Conservation (phyloP, 1,140 invertebrate genomes). For the Drosophila azteca region DNA sequence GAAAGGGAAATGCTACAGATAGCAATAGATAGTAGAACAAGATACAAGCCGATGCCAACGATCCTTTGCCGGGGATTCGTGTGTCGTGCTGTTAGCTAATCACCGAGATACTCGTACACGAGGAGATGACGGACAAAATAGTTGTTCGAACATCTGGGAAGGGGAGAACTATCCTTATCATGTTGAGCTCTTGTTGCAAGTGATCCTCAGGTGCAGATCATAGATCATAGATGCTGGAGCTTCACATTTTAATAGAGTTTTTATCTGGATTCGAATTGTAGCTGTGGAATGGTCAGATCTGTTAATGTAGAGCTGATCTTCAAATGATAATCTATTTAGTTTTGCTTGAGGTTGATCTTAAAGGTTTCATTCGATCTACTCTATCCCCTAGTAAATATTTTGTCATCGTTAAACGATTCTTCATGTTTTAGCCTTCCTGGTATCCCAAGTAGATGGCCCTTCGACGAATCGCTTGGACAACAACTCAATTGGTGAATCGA, state of each 20-base stretch:
- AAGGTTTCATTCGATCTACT: background rate
- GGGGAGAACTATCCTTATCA: too few relatives aligned
- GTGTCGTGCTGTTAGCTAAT: conserved; percentile 48
- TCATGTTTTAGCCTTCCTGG: conserved; percentile 19
- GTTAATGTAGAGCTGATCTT: too few relatives aligned
- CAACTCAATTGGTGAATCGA: conserved; percentile 15
- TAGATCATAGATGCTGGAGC: background rate
- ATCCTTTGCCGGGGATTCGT: background rate
- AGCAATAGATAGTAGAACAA: background rate
- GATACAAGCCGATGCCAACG: conserved; percentile 9
- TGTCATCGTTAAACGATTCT: conserved; percentile 6
- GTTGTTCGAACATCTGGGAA: background rate
- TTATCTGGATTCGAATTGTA: too few relatives aligned
- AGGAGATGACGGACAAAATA: conserved; percentile 39
- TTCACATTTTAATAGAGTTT: too few relatives aligned
- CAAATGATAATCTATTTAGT: too few relatives aligned
- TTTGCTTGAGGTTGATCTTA: too few relatives aligned
- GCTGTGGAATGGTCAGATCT: too few relatives aligned
- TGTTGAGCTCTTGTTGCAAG: background rate
- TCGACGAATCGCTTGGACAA: conserved; percentile 8
- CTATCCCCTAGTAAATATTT: conserved; percentile 11
- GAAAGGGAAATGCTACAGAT: conserved; percentile 39
- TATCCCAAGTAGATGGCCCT: conserved; percentile 19
- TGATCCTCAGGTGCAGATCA: conserved; percentile 2
- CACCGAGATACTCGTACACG: conserved; percentile 21